These are phyloP conservation scores for Anthophora plumipes DNA, from an alignment of 2,888 invertebrate genomes.

Conservation along the genomic window DNA sequence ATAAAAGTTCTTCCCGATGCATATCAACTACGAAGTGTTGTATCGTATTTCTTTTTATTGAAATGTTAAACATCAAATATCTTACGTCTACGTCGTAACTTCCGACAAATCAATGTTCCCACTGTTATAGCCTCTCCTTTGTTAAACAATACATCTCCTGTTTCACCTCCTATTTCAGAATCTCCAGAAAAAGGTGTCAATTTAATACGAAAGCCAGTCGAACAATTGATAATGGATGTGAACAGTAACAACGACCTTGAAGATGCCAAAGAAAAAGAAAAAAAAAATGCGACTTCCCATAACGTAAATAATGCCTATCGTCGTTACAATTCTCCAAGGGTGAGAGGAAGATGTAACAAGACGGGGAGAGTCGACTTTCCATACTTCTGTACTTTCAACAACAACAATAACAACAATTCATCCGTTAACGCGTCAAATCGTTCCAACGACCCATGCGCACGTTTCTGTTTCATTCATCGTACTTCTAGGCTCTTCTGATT, in stretches of 20 bases:
- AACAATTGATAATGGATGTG: background rate
- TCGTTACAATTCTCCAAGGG: conserved; percentile 12
- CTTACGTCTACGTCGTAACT: background rate
- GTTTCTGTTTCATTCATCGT: conserved; percentile 1
- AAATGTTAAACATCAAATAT: background rate
- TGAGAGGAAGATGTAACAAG: background rate
- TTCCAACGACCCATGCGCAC: conserved; percentile 19
- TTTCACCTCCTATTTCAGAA: too few relatives aligned
- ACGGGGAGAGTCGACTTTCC: conserved; percentile 13
- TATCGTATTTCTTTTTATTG: background rate
- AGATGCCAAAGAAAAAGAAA: too few relatives aligned
- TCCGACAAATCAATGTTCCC: too few relatives aligned
- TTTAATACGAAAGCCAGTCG: background rate
- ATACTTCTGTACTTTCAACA: background rate
- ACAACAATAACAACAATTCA: too few relatives aligned
- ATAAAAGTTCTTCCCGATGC: too few relatives aligned
- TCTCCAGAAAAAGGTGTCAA: too few relatives aligned
- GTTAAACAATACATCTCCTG: too few relatives aligned
- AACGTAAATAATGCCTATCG: conserved; percentile 20
- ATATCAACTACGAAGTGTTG: too few relatives aligned
- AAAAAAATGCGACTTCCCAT: background rate
- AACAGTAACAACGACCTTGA: background rate
- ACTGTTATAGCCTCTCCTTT: too few relatives aligned
- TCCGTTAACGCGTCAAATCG: background rate
- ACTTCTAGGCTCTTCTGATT: conserved; percentile 74